phyloP scores from a whole-genome alignment of 2,888 invertebrate species.

The Apamea sordens region DNA sequence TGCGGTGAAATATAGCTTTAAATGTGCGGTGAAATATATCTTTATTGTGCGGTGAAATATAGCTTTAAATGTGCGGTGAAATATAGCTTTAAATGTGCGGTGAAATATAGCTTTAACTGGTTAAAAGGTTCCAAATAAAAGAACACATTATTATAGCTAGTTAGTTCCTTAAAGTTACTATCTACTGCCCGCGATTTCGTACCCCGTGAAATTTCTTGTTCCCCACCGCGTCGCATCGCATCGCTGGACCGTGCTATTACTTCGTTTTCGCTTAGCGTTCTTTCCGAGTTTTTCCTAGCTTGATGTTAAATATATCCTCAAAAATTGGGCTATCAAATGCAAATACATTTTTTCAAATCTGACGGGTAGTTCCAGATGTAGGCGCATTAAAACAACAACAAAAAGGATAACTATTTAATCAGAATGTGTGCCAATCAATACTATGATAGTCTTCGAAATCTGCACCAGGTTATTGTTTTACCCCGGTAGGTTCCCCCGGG shows the following conservation, averaged over 20 bases:
- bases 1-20: too few relatives aligned
- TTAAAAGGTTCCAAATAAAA: neutral
- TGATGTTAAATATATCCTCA: too few relatives aligned
- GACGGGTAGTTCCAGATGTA: neutral
- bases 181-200: too few relatives aligned
- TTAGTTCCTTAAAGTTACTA: neutral
- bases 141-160: neutral
- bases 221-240: too few relatives aligned
- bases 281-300: too few relatives aligned
- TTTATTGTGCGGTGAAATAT: too few relatives aligned
- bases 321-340: neutral
- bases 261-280: too few relatives aligned
- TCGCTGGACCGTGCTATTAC: too few relatives aligned
- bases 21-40: too few relatives aligned
- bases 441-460: neutral
- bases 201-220: too few relatives aligned
- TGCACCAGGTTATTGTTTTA: neutral
- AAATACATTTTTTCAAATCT: neutral
- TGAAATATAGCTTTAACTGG: neutral
- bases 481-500: too few relatives aligned
- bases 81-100: neutral
- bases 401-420: neutral
- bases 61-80: too few relatives aligned
- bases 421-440: neutral
- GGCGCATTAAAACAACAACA: neutral